Percentiles rank a stretch among this genome's conserved stretches.
These are phyloP conservation scores for Saguinus midas DNA, from an alignment of 2,113 vertebrate species.

Conservation along the genomic window DNA sequence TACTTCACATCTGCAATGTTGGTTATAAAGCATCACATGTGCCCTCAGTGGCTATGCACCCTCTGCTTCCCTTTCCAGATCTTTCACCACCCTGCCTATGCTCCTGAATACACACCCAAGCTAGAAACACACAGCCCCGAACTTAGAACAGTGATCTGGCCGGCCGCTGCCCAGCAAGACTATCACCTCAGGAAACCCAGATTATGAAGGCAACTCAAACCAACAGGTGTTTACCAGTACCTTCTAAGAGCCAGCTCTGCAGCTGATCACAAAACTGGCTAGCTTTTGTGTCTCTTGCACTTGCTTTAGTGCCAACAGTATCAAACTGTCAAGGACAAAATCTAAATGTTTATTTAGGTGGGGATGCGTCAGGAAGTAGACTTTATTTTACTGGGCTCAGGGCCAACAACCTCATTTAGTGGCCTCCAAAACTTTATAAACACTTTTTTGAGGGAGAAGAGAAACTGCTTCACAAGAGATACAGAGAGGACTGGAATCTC, in stretches of 20 bases:
- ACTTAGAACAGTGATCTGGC: not conserved
- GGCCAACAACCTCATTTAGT: constrained; percentile 7
- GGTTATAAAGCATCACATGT: not conserved
- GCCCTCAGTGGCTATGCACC: not conserved
- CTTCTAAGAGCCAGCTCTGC: not conserved
- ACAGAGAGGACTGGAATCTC: not conserved
- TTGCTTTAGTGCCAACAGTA: not conserved
- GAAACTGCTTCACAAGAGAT: not conserved
- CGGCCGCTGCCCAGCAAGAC: not conserved
- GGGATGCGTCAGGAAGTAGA: not conserved
- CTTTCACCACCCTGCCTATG: not conserved
- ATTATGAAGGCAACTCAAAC: not conserved
- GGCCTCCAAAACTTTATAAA: not conserved
- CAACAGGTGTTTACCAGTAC: not conserved
- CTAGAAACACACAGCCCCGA: not conserved
- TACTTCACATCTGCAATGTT: not conserved
- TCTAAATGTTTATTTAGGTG: constrained; percentile 46
- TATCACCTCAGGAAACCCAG: not conserved
- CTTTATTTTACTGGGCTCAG: constrained; percentile 32
- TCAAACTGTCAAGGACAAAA: constrained; percentile 31
- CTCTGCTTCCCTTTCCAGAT: not conserved
- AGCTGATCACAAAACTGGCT: not conserved
- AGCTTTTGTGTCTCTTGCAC: not conserved
- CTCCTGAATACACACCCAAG: not conserved
- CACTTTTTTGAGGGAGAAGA: not conserved